Percentiles rank a stretch among this genome's conserved stretches.
phyloP scores from a whole-genome alignment of 23 tunicate species.

The Styela plicata region DNA sequence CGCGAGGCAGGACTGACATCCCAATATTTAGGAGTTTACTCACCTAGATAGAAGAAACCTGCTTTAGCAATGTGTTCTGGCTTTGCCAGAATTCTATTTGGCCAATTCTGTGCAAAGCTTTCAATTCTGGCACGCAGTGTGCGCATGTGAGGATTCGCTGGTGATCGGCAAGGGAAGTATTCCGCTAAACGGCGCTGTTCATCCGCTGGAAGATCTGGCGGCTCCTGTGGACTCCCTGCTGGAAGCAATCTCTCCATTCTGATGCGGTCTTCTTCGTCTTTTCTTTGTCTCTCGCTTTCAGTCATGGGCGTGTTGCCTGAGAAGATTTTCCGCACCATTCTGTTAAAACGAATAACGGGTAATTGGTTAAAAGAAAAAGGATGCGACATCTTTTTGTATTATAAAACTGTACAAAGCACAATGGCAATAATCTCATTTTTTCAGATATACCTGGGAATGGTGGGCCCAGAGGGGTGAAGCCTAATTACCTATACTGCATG shows the following conservation, averaged over 20 bases:
- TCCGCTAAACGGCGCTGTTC: constrained; percentile 20
- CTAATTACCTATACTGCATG: too few relatives aligned
- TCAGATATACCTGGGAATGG: too few relatives aligned
- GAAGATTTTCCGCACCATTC: neutral
- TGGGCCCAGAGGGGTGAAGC: too few relatives aligned
- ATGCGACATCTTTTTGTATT: too few relatives aligned
- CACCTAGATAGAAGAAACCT: constrained; percentile 75
- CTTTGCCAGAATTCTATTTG: constrained; percentile 42
- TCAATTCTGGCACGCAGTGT: constrained; percentile 36
- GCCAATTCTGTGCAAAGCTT: constrained; percentile 61
- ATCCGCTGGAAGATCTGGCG: constrained; percentile 1
- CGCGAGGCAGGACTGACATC: too few relatives aligned
- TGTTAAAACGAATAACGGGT: neutral
- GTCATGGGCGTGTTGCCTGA: constrained; percentile 11
- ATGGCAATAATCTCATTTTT: too few relatives aligned
- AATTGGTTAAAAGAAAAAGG: too few relatives aligned
- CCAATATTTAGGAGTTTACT: too few relatives aligned
- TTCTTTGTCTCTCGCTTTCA: neutral
- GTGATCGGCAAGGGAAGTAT: constrained; percentile 56
- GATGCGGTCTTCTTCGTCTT: neutral
- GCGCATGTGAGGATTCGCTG: constrained; percentile 77
- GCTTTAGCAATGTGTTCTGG: constrained; percentile 63
- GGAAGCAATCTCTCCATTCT: neutral
- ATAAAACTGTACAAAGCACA: too few relatives aligned
- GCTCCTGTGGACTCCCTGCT: neutral